A percentile compares a stretch with the other conserved stretches of the same genome.
These are phyloP conservation scores for Drosophila triauraria DNA, from an alignment of 1,140 invertebrate genomes.

Conservation along the genomic window DNA sequence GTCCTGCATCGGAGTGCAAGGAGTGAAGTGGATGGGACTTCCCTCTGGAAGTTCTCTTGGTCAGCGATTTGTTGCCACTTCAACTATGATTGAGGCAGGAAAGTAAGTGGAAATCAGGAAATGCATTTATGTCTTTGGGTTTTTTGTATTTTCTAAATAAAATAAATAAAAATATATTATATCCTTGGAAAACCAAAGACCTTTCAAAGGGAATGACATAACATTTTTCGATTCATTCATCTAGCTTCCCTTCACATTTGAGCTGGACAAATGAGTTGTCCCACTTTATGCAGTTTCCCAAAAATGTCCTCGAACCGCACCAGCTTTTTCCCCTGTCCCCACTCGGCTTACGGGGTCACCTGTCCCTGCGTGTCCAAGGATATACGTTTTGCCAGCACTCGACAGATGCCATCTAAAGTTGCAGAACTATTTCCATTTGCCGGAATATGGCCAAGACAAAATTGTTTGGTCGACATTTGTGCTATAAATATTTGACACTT, in stretches of 20 bases:
- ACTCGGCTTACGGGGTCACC: neutral
- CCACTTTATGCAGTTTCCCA: constrained; percentile 35
- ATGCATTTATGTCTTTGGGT: no score
- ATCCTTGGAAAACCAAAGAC: no score
- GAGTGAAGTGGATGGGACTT: neutral
- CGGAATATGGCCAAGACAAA: constrained; percentile 2
- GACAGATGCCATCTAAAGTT: constrained; percentile 18
- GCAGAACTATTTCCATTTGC: constrained; percentile 44
- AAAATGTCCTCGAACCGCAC: neutral
- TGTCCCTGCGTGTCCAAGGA: neutral
- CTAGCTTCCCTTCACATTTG: neutral
- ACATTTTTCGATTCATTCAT: neutral
- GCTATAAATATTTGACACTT: constrained; percentile 64
- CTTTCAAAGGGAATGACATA: neutral
- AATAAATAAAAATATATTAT: no score
- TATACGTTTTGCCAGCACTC: neutral
- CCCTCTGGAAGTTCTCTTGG: neutral
- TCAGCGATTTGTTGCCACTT: constrained; percentile 15
- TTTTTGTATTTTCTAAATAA: no score
- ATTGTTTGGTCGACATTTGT: constrained; percentile 37
- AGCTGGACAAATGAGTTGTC: constrained; percentile 31
- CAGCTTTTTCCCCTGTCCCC: neutral
- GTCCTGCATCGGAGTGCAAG: constrained; percentile 1
- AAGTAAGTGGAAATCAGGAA: no score
- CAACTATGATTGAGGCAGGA: constrained; percentile 14